Conservation (phyloP, 2,888 invertebrate species). For the Zaprionus obscuricornis region DNA sequence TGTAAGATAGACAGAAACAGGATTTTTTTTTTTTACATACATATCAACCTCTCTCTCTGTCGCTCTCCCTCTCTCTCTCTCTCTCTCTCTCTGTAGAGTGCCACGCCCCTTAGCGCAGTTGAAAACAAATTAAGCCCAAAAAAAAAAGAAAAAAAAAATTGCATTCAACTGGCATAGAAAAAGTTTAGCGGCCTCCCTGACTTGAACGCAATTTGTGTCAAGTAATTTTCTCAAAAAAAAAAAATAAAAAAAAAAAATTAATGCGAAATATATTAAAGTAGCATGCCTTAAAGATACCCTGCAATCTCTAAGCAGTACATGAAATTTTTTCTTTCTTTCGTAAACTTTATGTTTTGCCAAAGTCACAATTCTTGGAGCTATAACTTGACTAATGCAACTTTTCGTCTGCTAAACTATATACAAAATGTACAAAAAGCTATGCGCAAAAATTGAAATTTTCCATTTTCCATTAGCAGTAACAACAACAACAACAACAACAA, state of each 20-base stretch:
- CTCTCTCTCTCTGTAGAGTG: constrained; percentile 8
- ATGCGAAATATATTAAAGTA: constrained; percentile 5
- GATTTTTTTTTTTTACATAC: constrained; percentile 45
- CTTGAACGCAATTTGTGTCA: constrained; percentile 67
- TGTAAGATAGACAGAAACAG: constrained; percentile 75
- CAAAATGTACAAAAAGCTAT: neutral
- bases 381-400: no score
- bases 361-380: no score
- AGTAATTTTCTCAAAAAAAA: constrained; percentile 40
- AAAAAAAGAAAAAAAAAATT: no score
- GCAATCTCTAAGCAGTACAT: no score
- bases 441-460: constrained; percentile 65
- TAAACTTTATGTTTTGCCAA: no score
- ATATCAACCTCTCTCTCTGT: constrained; percentile 27
- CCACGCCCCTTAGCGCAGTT: constrained; percentile 43
- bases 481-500: constrained; percentile 37
- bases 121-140: constrained; percentile 63
- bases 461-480: constrained; percentile 46
- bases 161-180: constrained; percentile 57
- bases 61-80: neutral
- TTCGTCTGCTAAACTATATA: no score
- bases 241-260: constrained; percentile 6
- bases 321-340: no score
- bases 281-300: no score
- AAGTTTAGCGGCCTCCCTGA: constrained; percentile 52